Evolutionary conservation across 2,113 vertebrate species (phyloP).

Genomic region (Agapornis roseicollis): DNA sequence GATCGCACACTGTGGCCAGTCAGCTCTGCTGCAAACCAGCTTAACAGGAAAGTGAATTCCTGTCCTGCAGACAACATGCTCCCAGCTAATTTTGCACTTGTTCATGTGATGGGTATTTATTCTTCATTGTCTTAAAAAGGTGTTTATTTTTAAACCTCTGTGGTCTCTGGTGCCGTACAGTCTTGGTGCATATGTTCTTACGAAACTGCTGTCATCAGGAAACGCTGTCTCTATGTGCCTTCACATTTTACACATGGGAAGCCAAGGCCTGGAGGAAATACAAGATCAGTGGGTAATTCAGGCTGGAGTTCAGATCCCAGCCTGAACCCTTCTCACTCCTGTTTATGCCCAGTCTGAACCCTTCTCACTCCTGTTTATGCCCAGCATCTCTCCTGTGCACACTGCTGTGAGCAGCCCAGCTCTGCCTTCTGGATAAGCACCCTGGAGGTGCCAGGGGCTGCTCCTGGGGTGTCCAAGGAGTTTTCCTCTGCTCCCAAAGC

Average conservation of each 20-base stretch:
- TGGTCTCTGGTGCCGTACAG: background rate
- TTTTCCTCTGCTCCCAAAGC: background rate
- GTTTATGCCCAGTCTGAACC: background rate
- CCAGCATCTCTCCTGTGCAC: background rate
- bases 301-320: background rate
- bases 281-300: background rate
- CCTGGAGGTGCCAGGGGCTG: background rate
- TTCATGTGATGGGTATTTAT: slow-evolving; percentile 3
- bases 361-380: background rate
- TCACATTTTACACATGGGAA: background rate
- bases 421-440: background rate
- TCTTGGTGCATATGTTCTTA: background rate
- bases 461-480: background rate
- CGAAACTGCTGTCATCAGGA: background rate
- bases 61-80: background rate
- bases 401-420: background rate
- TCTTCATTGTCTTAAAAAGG: slow-evolving; percentile 32
- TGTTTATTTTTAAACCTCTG: slow-evolving; percentile 25
- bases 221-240: background rate
- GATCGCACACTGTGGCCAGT: background rate
- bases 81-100: slow-evolving; percentile 26
- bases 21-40: background rate
- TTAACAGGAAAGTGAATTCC: background rate
- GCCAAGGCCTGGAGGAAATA: background rate
- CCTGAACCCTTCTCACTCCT: background rate